Evolutionary conservation across 2,888 invertebrate genomes (phyloP).

Genomic region (Masnerella sp.): DNA sequence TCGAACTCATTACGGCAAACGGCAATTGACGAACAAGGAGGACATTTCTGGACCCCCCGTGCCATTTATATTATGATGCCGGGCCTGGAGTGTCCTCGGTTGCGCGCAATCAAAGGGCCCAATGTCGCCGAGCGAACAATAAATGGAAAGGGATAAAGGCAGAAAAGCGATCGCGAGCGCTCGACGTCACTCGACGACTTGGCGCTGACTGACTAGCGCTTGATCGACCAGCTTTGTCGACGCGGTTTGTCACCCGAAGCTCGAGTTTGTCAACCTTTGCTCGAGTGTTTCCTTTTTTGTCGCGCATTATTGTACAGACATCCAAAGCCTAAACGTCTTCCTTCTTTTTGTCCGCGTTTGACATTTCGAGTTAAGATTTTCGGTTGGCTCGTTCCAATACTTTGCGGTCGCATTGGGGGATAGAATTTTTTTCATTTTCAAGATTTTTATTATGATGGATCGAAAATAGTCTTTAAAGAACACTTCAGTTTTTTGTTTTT

Average conservation of each 20-base stretch:
- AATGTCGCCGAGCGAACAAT: conserved; percentile 43
- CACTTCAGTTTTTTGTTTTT: no score
- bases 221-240: conserved; percentile 58
- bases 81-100: conserved; percentile 19
- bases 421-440: no score
- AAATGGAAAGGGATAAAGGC: conserved; percentile 12
- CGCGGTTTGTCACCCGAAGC: conserved; percentile 54
- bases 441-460: no score
- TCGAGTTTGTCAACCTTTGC: conserved; percentile 19
- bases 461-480: no score
- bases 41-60: no score
- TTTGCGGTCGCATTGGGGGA: no score
- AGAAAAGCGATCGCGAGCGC: conserved; percentile 28
- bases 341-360: no score
- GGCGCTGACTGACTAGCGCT: conserved; percentile 12
- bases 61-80: conserved; percentile 14
- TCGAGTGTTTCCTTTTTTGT: conserved; percentile 4
- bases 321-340: no score
- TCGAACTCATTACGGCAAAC: no score
- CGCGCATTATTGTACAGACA: conserved; percentile 11
- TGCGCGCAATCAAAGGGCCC: conserved; percentile 32
- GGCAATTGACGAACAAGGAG: no score
- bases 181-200: conserved; percentile 28
- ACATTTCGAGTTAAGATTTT: no score
- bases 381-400: no score